These are phyloP conservation scores for Benitochromis conjunctus DNA, from an alignment of 2,113 vertebrate genomes.

Conservation along the genomic window DNA sequence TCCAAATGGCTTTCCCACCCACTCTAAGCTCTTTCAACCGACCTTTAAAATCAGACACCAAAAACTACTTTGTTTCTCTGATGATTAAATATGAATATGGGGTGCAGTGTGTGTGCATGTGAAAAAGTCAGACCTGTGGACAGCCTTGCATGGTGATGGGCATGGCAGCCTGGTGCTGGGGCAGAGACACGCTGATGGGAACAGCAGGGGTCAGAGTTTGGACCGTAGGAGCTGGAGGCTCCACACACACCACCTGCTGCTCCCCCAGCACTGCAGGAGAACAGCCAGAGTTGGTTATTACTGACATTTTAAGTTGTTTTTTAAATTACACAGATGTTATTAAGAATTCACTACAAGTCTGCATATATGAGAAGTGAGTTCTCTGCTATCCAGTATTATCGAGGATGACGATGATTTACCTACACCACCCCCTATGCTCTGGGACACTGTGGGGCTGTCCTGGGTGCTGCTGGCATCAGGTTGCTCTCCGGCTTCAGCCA, in stretches of 20 bases:
- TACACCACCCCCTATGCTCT: slow-evolving; percentile 22
- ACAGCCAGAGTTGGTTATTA: background rate
- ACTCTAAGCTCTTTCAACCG: background rate
- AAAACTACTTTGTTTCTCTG: background rate
- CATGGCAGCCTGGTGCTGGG: slow-evolving; percentile 66
- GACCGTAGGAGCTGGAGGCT: slow-evolving; percentile 38
- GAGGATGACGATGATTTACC: slow-evolving; percentile 32
- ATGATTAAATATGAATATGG: background rate
- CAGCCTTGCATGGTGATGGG: slow-evolving; percentile 75
- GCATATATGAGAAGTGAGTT: background rate
- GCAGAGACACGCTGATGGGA: slow-evolving; percentile 61
- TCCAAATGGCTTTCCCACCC: background rate
- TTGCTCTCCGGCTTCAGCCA: slow-evolving; percentile 26
- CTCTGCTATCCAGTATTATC: background rate
- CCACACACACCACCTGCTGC: slow-evolving; percentile 54
- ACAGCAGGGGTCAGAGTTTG: slow-evolving; percentile 57
- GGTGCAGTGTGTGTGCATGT: background rate
- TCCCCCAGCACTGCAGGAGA: slow-evolving; percentile 42
- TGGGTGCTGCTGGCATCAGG: slow-evolving; percentile 6
- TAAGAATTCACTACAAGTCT: background rate
- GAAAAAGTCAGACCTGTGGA: slow-evolving; percentile 63
- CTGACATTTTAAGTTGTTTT: background rate
- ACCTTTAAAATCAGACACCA: background rate
- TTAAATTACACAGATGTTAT: background rate
- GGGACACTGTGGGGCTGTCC: slow-evolving; percentile 20